Conservation (phyloP, 2,113 vertebrate species). For the Ibidorhyncha struthersii region DNA sequence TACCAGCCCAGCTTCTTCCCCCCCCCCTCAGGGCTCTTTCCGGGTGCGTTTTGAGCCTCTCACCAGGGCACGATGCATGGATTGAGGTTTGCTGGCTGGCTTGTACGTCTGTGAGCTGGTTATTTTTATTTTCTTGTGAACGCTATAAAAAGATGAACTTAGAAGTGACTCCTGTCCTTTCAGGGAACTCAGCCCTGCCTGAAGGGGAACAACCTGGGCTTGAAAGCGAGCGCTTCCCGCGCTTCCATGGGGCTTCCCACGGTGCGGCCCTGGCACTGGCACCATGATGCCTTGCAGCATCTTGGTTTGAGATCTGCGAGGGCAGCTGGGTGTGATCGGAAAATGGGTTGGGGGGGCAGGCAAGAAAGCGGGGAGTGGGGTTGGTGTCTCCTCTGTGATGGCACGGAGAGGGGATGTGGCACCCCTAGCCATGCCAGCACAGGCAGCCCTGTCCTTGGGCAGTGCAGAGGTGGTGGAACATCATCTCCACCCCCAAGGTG, state of each 20-base stretch:
- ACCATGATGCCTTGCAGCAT: neutral
- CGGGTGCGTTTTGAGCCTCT: neutral
- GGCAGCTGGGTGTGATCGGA: neutral
- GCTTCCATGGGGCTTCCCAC: fast-evolving
- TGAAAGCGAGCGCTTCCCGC: fast-evolving
- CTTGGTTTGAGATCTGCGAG: fast-evolving
- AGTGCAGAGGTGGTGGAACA: neutral
- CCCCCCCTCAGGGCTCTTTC: neutral
- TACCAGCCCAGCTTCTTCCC: neutral
- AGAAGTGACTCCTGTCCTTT: neutral
- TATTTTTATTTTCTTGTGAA: neutral
- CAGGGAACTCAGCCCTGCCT: neutral
- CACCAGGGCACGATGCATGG: fast-evolving
- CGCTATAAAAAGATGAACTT: neutral
- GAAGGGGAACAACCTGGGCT: neutral
- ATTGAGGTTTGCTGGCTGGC: neutral
- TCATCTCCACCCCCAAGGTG: neutral
- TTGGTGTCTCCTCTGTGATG: neutral
- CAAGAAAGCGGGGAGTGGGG: neutral
- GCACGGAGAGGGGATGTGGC: fast-evolving
- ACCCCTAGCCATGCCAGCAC: neutral
- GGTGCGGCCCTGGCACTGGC: neutral
- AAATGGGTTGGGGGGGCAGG: neutral
- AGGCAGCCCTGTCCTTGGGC: neutral
- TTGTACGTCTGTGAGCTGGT: neutral